These are phyloP conservation scores for Marasmarcha lunaedactyla DNA, from an alignment of 2,888 invertebrate genomes.

Conservation along the genomic window DNA sequence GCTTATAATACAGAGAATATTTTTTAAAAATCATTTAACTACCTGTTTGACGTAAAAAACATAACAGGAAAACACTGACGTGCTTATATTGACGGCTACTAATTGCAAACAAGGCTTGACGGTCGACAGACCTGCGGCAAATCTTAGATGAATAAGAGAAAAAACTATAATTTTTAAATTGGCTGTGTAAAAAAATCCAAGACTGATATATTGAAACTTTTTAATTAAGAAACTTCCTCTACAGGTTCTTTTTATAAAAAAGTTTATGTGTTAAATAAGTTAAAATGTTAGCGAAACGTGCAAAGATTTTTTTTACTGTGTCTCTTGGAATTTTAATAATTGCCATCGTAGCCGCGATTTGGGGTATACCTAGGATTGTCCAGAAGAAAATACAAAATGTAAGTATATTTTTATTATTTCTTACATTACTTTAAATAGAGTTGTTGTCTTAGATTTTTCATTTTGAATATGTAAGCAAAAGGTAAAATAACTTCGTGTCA, in stretches of 20 bases:
- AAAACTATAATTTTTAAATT: background rate
- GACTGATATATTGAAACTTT: too few relatives aligned
- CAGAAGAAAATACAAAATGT: constrained; percentile 58
- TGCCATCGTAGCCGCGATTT: constrained; percentile 49
- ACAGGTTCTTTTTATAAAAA: too few relatives aligned
- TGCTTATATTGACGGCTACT: background rate
- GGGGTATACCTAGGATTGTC: constrained; percentile 61
- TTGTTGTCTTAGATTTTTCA: too few relatives aligned
- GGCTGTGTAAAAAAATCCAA: background rate
- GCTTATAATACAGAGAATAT: too few relatives aligned
- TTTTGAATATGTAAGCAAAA: too few relatives aligned
- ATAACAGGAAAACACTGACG: too few relatives aligned
- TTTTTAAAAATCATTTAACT: too few relatives aligned
- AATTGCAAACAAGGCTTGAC: background rate
- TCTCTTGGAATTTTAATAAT: constrained; percentile 42
- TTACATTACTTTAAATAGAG: too few relatives aligned
- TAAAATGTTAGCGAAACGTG: constrained; percentile 44
- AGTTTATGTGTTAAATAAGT: too few relatives aligned
- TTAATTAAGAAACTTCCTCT: too few relatives aligned
- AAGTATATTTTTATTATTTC: constrained; percentile 17
- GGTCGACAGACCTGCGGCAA: background rate
- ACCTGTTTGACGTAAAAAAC: too few relatives aligned
- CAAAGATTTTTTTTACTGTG: constrained; percentile 33
- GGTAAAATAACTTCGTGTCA: too few relatives aligned
- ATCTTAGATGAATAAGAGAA: background rate